Percentiles rank a stretch among this genome's conserved stretches.
Conservation (phyloP, 2,888 invertebrate genomes). For the Cephus runcator region DNA sequence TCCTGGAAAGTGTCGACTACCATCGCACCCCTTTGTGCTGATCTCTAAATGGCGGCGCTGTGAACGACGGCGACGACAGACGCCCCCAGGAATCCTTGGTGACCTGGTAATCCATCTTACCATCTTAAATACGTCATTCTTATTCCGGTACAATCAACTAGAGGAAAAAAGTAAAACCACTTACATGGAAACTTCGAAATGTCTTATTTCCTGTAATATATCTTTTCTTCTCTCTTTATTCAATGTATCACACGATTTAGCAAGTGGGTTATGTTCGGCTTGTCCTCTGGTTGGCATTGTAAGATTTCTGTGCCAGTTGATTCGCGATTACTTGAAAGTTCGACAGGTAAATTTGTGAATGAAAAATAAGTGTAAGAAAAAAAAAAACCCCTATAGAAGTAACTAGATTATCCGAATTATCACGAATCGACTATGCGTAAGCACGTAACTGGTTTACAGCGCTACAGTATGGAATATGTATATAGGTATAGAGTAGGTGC, state of each 20-base stretch:
- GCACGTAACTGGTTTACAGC: neutral
- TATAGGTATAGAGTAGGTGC: neutral
- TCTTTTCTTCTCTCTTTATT: neutral
- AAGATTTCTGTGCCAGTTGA: neutral
- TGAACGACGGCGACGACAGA: neutral
- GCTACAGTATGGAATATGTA: neutral
- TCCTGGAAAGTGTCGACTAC: neutral
- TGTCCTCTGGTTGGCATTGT: neutral
- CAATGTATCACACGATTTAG: neutral
- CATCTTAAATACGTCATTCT: neutral
- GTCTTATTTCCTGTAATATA: neutral
- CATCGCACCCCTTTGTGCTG: neutral
- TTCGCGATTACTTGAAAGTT: neutral
- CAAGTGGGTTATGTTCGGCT: neutral
- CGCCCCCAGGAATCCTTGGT: neutral
- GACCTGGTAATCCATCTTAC: neutral
- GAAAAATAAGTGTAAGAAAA: neutral
- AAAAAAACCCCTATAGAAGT: neutral
- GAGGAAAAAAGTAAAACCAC: neutral
- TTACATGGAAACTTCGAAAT: neutral
- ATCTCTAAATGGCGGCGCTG: neutral
- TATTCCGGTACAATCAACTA: neutral
- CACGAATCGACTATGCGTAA: neutral
- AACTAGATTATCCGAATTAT: neutral
- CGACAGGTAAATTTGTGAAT: neutral